A percentile compares a stretch with the other conserved stretches of the same genome.
These are phyloP conservation scores for Pelochelys cantorii DNA, from an alignment of 2,797 vertebrate genomes.

Conservation along the genomic window DNA sequence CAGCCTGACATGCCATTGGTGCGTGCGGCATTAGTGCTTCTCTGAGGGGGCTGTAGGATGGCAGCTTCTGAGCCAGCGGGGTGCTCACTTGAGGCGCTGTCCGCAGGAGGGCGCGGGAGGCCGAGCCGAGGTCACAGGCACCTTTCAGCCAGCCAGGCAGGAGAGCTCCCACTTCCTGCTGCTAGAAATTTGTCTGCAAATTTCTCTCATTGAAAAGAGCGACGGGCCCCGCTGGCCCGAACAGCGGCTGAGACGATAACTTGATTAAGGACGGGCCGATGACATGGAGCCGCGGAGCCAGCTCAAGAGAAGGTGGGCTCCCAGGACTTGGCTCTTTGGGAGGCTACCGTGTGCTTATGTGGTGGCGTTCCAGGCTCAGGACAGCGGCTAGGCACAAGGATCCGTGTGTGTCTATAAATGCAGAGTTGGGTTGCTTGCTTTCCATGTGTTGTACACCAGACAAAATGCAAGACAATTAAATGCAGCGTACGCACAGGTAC, in stretches of 20 bases:
- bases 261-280: conserved; percentile 79
- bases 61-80: conserved; percentile 63
- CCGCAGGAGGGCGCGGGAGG: conserved; percentile 79
- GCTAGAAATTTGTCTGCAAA: conserved; percentile 84
- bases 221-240: conserved; percentile 41
- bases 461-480: neutral
- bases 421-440: neutral
- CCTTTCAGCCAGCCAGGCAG: conserved; percentile 82
- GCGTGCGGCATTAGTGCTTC: neutral
- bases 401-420: neutral
- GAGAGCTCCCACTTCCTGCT: conserved; percentile 78
- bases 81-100: conserved; percentile 82
- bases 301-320: conserved; percentile 65
- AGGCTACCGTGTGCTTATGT: neutral
- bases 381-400: neutral
- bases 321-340: conserved; percentile 74
- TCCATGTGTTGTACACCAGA: neutral
- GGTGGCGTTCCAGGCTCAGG: neutral
- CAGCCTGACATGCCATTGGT: neutral
- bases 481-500: neutral
- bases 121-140: conserved; percentile 81
- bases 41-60: conserved; percentile 49
- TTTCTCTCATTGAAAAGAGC: conserved; percentile 76
- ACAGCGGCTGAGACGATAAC: conserved; percentile 61
- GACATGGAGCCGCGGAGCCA: conserved; percentile 72